Conservation (phyloP, 1,140 invertebrate species). For the Camponotus pennsylvanicus region DNA sequence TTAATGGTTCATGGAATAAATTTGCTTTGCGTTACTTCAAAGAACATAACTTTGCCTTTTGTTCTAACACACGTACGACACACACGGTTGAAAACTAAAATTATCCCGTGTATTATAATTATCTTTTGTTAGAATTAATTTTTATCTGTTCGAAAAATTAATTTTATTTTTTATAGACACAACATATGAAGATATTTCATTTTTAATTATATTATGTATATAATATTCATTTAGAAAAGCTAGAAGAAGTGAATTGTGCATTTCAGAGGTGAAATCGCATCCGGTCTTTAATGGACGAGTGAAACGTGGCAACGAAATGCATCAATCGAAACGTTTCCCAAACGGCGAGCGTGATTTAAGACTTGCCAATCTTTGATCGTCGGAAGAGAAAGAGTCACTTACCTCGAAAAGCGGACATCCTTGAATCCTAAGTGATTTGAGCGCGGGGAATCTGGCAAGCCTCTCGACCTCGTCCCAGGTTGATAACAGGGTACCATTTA, state of each 20-base stretch:
- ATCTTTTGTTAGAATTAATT: not conserved
- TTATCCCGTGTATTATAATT: not conserved
- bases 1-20: not conserved
- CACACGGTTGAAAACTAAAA: not conserved
- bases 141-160: not conserved
- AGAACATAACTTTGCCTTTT: not conserved
- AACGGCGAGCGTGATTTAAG: not conserved
- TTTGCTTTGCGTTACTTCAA: not conserved
- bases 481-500: slow-evolving; percentile 93
- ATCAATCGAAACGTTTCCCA: not conserved
- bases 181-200: not conserved
- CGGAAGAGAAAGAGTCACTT: slow-evolving; percentile 14
- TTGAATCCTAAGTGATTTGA: slow-evolving; percentile 94
- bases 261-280: not conserved
- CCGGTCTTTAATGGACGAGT: not conserved
- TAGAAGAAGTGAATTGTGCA: not conserved
- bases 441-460: slow-evolving; percentile 92
- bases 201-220: too few relatives aligned
- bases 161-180: not conserved
- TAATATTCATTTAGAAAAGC: not conserved
- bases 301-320: not conserved
- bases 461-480: slow-evolving; percentile 96
- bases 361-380: not conserved
- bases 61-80: not conserved
- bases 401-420: slow-evolving; percentile 86